Base-by-base conservation (phyloP, 1,140 invertebrate genomes). In the Leptestheria dahalacensis region DNA sequence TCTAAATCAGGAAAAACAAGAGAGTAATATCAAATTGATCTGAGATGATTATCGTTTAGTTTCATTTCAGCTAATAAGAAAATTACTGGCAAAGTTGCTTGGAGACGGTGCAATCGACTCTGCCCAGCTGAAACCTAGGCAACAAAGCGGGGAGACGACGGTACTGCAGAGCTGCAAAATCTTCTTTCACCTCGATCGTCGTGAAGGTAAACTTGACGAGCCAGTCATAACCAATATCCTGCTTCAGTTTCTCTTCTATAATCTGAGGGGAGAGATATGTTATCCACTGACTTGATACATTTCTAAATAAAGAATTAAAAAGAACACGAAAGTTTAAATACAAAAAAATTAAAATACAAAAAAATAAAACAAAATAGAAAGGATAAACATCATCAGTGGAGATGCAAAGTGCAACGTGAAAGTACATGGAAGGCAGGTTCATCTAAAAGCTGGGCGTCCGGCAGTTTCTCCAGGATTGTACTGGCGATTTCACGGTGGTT, bases 121-220 rank as follows among this genome's bases (percentile, higher is more conserved):
- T 50, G 73, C 77, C 78, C 62, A 84, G 72, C 61, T 79, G 77
- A 51, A 84, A 73, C 61, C 74, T 67, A 10, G 73, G 71, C 3
- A 85, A 69, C 64, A 82, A 70, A 47, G 75, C 75, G 9, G 80
- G 78, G 24, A 87, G 69, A 65, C 80, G 74, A 64, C 79, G 79
- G 15, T 79, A 68, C 66, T 78, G 71, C 24, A 82, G 63, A 67
- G 80, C 77, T 50, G 77, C 69, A 59, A 74, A 69, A 28, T 72
- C 73, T 12, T 69, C 69, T n/a, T 11, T 49, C 23, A 18, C 23
- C 24, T 28, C 47, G 18, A 3, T 9, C 4, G 51, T 77, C 69
- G 15, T 75, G 75, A 24, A 83, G 68, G 55, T 78, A 77, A 85
- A 84, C 65, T 82, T 79, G 41, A 85, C 68, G n/a, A 85, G 65